Base-by-base conservation (phyloP, 2,797 vertebrate species). In the Etheostoma perlongum region DNA sequence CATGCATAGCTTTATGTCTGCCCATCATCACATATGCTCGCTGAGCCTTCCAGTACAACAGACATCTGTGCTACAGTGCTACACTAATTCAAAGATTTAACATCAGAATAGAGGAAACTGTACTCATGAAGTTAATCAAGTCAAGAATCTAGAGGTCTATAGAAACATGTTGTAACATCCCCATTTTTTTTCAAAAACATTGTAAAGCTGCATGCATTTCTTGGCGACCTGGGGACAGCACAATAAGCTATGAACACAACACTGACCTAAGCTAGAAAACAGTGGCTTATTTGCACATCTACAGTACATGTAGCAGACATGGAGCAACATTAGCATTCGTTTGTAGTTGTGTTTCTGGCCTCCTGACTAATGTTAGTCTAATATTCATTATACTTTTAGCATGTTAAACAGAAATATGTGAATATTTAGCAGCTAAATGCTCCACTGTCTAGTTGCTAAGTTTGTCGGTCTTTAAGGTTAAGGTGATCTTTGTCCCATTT, bases 11-110 rank as follows among this genome's bases (percentile, higher is more conserved):
- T 55, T 58, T 14, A 6, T 33, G 23, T 33, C 25, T 18, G n/a
- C 64, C 40, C 21, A 14, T 42, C 49, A 63, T 76, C 67, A 6
- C 49, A 70, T 49, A 47, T 47, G 30, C 47, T 15, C 42, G 21
- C n/a, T 58, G 5, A 67, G 14, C 53, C 25, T 47, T 15, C 42
- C 18, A 36, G 16, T 48, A 5, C 1, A 19, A 55, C 64, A 55
- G 59, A 55, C 66, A 61, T 51, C 76, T 46, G 44, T 9, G 30
- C 19, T 2, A 18, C 33, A 44, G 10, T 21, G 2, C 42, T 19
- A 44, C 40, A 51, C 23, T 18, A 25, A 67, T 60, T 48, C 36
- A 60, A 36, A 61, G 36, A 70, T 40, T 48, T n/a, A 47, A 19
- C n/a, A 11, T n/a, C 27, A 44, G 46, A 23, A 57, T 6, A 6